These are phyloP conservation scores for Eira barbara DNA, from an alignment of 2,113 vertebrate genomes.

Conservation along the genomic window DNA sequence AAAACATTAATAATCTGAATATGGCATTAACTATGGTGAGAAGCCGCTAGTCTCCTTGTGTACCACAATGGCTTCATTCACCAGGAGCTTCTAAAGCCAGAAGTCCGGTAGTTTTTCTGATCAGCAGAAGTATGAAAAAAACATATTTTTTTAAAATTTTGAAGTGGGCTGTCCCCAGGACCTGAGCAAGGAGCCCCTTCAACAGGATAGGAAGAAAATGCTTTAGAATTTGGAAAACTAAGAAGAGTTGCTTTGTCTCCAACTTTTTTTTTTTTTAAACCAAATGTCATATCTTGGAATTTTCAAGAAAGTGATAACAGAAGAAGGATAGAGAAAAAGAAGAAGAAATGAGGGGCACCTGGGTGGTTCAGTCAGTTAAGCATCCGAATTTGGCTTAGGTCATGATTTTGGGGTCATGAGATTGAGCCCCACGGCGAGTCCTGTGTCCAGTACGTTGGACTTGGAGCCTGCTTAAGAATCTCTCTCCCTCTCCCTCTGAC, in stretches of 20 bases:
- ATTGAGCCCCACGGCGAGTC: too few relatives aligned
- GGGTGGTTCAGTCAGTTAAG: too few relatives aligned
- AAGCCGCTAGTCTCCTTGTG: not conserved
- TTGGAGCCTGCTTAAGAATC: too few relatives aligned
- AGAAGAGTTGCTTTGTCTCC: not conserved
- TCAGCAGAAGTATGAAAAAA: not conserved
- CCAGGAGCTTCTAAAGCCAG: not conserved
- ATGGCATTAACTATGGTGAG: not conserved
- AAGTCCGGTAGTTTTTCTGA: not conserved
- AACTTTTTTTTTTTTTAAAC: not conserved
- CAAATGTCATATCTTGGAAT: not conserved
- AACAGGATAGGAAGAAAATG: not conserved
- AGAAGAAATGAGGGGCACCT: not conserved
- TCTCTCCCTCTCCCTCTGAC: too few relatives aligned
- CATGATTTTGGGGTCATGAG: too few relatives aligned
- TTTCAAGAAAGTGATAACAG: not conserved
- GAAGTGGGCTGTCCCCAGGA: not conserved
- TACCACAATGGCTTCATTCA: not conserved
- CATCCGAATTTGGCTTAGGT: too few relatives aligned
- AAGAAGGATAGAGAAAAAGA: not conserved
- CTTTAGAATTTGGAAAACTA: not conserved
- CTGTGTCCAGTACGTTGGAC: too few relatives aligned
- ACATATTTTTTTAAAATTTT: not conserved
- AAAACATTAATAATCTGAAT: not conserved
- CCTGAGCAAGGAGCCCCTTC: not conserved